Evolutionary conservation across 2,113 vertebrate genomes (phyloP), one percentile per base, ranked within the genome.

Genomic region (Anser cygnoides): DNA sequence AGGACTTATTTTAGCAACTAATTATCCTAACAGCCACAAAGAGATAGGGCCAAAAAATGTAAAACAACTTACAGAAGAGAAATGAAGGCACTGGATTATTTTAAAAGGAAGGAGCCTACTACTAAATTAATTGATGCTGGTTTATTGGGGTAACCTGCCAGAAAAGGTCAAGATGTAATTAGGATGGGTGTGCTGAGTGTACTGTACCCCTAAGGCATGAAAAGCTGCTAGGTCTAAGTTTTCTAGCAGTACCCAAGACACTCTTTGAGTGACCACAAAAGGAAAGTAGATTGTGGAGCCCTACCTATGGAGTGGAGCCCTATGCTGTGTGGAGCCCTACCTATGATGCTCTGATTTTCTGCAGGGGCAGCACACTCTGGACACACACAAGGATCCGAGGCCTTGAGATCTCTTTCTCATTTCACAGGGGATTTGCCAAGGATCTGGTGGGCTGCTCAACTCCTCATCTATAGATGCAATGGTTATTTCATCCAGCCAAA

Each of bases 1-100:
- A 96, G n/a, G 39, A 85, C 44, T 94, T 93, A 57, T 92, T 87
- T 97, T 91, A 91, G 83, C 63, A 87, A 46, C 54, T 96, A 95
- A 97, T 98, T 97, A 93, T 94, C 95, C 90, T 92, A 96, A 96
- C 92, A 97, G 93, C 57, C 68, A 93, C 68, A 59, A 62, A 93
- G 87, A 59, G 80, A 89, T 59, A 87, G 90, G 75, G 70, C 93
- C 80, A 94, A 94, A 86, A 95, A 90, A 88, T 9, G 23, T 93
- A 93, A 97, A 97, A 89, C 25, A 37, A 31, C 55, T 97, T 95
- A 88, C 89, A 93, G 72, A 96, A 96, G 80, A 93, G 67, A 95
- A 97, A 95, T 68, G 67, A 95, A 96, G 92, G 92, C 78, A 55
- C 73, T 66, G 55, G 43, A 35, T 78, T 97, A 82, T 96, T 90